Evolutionary conservation across 1,140 invertebrate species (phyloP).

Genomic region (Plodia interpunctella): DNA sequence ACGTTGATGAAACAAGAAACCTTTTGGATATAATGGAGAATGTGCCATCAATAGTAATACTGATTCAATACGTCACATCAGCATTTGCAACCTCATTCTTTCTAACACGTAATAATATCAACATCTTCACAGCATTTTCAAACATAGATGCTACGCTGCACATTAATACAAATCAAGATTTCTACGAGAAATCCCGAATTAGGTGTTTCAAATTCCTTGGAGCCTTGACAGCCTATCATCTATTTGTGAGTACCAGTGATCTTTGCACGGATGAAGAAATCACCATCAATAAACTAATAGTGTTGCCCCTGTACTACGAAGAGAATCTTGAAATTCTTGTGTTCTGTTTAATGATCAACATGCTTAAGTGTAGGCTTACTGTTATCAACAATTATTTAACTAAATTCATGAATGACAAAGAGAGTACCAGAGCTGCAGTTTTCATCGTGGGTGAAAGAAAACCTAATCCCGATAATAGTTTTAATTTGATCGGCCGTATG

Average conservation of each 20-base stretch:
- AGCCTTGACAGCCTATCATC: constrained; percentile 13
- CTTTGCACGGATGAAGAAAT: constrained; percentile 14
- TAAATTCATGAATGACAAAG: constrained; percentile 30
- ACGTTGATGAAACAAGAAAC: constrained; percentile 7
- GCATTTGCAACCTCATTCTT: constrained; percentile 27
- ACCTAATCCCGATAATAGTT: constrained; percentile 16
- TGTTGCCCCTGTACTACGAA: constrained; percentile 35
- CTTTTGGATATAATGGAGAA: constrained; percentile 30
- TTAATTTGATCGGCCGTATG: constrained; percentile 34
- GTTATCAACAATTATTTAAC: constrained; percentile 42
- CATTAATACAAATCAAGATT: constrained; percentile 25
- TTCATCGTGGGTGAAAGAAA: constrained; percentile 21
- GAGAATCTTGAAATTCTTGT: constrained; percentile 39
- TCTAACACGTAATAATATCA: constrained; percentile 26
- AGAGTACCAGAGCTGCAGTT: constrained; percentile 17
- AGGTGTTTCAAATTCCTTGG: not conserved
- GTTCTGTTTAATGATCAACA: constrained; percentile 40
- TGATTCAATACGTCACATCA: constrained; percentile 33
- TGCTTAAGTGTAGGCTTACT: constrained; percentile 32
- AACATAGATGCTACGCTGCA: constrained; percentile 36
- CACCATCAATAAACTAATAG: constrained; percentile 14
- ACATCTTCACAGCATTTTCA: constrained; percentile 31
- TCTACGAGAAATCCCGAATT: constrained; percentile 29
- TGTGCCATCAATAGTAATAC: constrained; percentile 28
- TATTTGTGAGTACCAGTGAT: constrained; percentile 17